These are phyloP conservation scores for Lutraria lutraria DNA, from an alignment of 2,888 invertebrate genomes.

Conservation along the genomic window DNA sequence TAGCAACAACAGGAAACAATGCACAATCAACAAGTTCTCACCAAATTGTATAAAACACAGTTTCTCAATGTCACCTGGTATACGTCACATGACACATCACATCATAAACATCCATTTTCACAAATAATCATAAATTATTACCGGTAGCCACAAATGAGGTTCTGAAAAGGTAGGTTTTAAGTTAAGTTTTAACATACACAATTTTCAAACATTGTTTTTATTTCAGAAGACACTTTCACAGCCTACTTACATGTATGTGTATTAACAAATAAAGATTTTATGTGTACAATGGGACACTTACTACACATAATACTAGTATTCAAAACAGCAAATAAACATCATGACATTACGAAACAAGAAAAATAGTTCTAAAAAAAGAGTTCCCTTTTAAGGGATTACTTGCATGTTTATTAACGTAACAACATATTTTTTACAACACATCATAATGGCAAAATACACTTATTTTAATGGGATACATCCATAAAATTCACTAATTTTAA, in stretches of 20 bases:
- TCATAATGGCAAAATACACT: not conserved
- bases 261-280: not conserved
- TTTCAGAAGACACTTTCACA: too few relatives aligned
- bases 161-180: too few relatives aligned
- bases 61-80: not conserved
- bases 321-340: not conserved
- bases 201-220: too few relatives aligned
- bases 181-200: too few relatives aligned
- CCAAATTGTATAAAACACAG: not conserved
- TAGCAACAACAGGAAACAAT: not conserved
- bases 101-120: not conserved
- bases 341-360: not conserved
- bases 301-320: not conserved
- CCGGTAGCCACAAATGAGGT: not conserved
- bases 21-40: not conserved
- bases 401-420: not conserved
- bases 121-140: not conserved
- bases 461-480: not conserved
- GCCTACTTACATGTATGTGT: too few relatives aligned
- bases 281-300: not conserved
- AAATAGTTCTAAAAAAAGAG: conserved; percentile 3
- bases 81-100: not conserved
- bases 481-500: too few relatives aligned
- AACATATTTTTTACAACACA: not conserved
- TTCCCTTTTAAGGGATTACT: conserved; percentile 15